Evolutionary conservation across 2,888 invertebrate genomes (phyloP).

Genomic region (Boloria euphrosyne): DNA sequence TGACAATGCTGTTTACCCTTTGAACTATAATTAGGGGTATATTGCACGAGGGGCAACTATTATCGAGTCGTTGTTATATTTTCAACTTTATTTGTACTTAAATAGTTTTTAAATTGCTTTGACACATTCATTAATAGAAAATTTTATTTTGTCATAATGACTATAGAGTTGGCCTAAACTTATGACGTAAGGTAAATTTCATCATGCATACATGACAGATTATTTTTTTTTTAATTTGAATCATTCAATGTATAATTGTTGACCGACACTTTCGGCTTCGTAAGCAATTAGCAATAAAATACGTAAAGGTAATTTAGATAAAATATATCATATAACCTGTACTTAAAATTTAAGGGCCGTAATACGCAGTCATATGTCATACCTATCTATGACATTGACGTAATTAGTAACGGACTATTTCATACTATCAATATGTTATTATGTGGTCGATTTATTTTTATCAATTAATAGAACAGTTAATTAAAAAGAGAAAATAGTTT

Average conservation of each 20-base stretch:
- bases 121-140: neutral
- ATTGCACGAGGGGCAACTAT: neutral
- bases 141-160: constrained; percentile 19
- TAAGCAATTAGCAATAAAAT: constrained; percentile 36
- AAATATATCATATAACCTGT: constrained; percentile 21
- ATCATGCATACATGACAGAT: constrained; percentile 21
- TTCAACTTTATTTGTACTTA: neutral
- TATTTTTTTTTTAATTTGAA: constrained; percentile 21
- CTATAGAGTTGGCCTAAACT: constrained; percentile 16
- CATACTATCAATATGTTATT: constrained; percentile 5
- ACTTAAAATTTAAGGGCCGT: constrained; percentile 28
- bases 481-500: neutral
- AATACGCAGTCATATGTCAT: constrained; percentile 12
- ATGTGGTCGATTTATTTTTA: neutral
- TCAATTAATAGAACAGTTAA: constrained; percentile 4
- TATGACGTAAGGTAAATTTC: constrained; percentile 29
- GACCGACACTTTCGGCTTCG: constrained; percentile 23
- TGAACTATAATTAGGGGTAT: constrained; percentile 39
- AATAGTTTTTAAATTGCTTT: neutral
- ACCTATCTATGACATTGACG: constrained; percentile 24
- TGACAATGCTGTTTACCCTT: constrained; percentile 54
- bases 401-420: constrained; percentile 15
- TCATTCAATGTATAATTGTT: constrained; percentile 26
- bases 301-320: constrained; percentile 31
- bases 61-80: neutral